A percentile compares a stretch with the other conserved stretches of the same genome.
These are phyloP conservation scores for Nemotelus nigrinus DNA, from an alignment of 2,888 invertebrate genomes.

Conservation along the genomic window DNA sequence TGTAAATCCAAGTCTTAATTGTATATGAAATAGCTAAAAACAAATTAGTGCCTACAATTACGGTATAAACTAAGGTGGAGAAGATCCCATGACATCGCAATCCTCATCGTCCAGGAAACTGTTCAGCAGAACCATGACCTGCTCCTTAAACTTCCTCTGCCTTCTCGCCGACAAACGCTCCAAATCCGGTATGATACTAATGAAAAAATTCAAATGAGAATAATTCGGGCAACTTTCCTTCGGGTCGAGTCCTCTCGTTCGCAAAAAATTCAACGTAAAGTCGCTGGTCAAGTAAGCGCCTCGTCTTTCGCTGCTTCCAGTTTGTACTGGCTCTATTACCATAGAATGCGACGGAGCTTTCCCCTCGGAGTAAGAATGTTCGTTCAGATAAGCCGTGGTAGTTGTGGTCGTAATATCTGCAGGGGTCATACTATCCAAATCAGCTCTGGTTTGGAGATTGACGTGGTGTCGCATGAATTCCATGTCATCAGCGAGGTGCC, in stretches of 20 bases:
- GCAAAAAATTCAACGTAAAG: background rate
- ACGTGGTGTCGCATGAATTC: constrained; percentile 10
- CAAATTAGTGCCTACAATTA: no score
- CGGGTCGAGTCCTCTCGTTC: background rate
- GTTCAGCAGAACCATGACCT: constrained; percentile 10
- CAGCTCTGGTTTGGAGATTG: background rate
- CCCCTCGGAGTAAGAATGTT: background rate
- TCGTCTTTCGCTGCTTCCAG: background rate
- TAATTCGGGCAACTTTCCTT: background rate
- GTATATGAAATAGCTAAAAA: no score
- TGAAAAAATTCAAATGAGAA: constrained; percentile 29
- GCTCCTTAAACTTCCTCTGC: constrained; percentile 28
- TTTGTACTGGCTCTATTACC: background rate
- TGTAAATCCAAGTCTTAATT: no score
- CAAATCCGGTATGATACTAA: constrained; percentile 18
- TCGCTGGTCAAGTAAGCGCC: constrained; percentile 2
- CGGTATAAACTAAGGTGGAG: background rate
- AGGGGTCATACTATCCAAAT: background rate
- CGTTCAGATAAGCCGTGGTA: background rate
- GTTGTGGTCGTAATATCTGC: background rate
- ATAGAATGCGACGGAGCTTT: background rate
- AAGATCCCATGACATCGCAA: background rate
- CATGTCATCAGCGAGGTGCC: constrained; percentile 34
- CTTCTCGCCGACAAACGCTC: constrained; percentile 5
- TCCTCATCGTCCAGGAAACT: constrained; percentile 21